A percentile compares a stretch with the other conserved stretches of the same genome.
Evolutionary conservation across 1,140 invertebrate species (phyloP).

Genomic region (Vollenhovia emeryi): DNA sequence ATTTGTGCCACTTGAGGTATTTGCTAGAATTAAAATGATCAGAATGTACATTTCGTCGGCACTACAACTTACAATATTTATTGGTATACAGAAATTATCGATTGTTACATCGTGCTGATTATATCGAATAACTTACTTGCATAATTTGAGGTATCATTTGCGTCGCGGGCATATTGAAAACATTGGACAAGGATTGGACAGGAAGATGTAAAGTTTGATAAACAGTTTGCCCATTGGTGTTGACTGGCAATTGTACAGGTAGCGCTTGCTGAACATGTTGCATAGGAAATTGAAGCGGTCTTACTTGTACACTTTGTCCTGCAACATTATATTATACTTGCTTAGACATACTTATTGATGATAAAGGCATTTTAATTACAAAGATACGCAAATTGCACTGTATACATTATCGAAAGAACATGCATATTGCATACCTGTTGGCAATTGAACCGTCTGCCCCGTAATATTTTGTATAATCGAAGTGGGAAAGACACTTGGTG

Average conservation of each 20-base stretch:
- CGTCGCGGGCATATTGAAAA: conserved; percentile 86
- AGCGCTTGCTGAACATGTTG: conserved; percentile 91
- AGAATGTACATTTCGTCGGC: conserved; percentile 25
- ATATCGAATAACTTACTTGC: conserved; percentile 83
- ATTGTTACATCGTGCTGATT: neutral
- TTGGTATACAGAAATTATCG: conserved; percentile 76
- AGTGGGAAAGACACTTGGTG: conserved; percentile 82
- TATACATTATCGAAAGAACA: neutral
- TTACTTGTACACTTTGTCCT: conserved; percentile 92
- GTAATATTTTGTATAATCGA: conserved; percentile 84
- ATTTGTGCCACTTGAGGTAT: conserved; percentile 92
- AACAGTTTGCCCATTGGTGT: conserved; percentile 95
- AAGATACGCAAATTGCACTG: neutral
- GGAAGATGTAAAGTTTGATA: conserved; percentile 97
- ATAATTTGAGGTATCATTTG: conserved; percentile 92
- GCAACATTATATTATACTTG: conserved; percentile 55
- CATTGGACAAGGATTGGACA: conserved; percentile 89
- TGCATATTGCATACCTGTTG: conserved; percentile 77
- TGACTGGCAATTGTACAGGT: conserved; percentile 96
- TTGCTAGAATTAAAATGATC: conserved; percentile 76
- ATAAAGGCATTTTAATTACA: neutral
- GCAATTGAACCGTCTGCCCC: conserved; percentile 84
- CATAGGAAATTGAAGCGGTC: conserved; percentile 91
- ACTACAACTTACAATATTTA: conserved; percentile 78
- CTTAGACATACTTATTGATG: neutral